Conservation (phyloP, 2,113 vertebrate genomes). For the Leptocoma aspasia region DNA sequence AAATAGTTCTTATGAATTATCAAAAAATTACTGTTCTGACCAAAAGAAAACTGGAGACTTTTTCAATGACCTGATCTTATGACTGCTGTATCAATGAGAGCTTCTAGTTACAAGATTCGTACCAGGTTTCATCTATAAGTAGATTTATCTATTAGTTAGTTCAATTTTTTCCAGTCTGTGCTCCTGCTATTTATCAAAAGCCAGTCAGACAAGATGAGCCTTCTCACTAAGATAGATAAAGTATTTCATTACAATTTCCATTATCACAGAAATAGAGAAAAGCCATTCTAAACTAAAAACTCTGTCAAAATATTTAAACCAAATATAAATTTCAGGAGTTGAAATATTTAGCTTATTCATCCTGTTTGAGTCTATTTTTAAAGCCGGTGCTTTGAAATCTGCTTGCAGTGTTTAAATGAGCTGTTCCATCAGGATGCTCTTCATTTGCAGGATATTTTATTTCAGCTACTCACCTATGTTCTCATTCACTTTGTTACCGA, state of each 20-base stretch:
- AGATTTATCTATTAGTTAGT: neutral
- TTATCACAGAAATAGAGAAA: slow-evolving; percentile 9
- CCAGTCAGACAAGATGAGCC: neutral
- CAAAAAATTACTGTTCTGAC: neutral
- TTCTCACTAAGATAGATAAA: slow-evolving; percentile 4
- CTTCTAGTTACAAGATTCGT: neutral
- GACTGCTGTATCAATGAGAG: neutral
- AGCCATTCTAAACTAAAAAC: neutral
- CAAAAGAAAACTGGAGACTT: neutral
- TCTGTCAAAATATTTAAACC: slow-evolving; percentile 46
- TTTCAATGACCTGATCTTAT: neutral
- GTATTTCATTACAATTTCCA: slow-evolving; percentile 20
- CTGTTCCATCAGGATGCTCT: neutral
- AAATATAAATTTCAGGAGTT: neutral
- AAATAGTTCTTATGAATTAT: neutral
- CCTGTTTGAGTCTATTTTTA: neutral
- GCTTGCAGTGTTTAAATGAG: neutral
- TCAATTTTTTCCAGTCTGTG: neutral
- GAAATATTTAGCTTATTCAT: slow-evolving; percentile 21
- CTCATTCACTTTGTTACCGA: neutral
- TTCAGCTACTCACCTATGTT: neutral
- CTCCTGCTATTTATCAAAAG: neutral
- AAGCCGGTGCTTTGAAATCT: neutral
- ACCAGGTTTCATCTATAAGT: neutral
- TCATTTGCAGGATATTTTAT: neutral